Evolutionary conservation across 1,140 invertebrate species (phyloP), one percentile per base, ranked within the genome.

Genomic region (Heliconius hewitsoni): DNA sequence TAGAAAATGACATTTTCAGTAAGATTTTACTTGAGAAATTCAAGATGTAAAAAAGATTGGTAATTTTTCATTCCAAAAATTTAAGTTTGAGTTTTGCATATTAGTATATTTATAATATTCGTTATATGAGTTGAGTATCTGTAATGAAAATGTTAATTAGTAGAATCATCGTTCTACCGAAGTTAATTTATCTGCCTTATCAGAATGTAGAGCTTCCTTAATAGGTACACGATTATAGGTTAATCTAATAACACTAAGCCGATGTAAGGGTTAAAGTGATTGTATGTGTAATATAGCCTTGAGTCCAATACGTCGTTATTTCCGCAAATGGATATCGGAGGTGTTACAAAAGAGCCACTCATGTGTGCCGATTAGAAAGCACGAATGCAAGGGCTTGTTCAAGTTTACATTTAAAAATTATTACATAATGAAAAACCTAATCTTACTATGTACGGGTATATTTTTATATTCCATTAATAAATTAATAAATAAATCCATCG

Each of bases 351-450:
- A 80, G 27, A 80, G 71, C 19, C 74, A 55, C 52, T 57, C 66
- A 37, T 57, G 74, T 76, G 74, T 70, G 70, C 71, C 74, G 78
- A 80, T 80, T 79, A 80, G 52, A 76, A 73, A 71, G 76, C 78
- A 80, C 78, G 78, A 80, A 80, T 76, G 34, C 74, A 19, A 73
- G n/a, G 57, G n/a, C 2, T 60, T 1, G 57, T 60, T 60, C 3
- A 60, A 27, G 57, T 11, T 60, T 60, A 27, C n/a, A 60, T 60
- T 60, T 60, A 2, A 60, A 23, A 27, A 60, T 23, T 60, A 60
- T 6, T 46, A 4, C 42, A 46, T 46, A 16, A 46, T 46, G 13
- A 3, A 46, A 37, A 5, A 46, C 3, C 13, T 46, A 16, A 46
- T 46, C 0, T 4, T 16, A 13, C 13, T 13, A 46, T 46, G 3